phyloP scores from a whole-genome alignment of 2,888 invertebrate species.

The Nineta flava region DNA sequence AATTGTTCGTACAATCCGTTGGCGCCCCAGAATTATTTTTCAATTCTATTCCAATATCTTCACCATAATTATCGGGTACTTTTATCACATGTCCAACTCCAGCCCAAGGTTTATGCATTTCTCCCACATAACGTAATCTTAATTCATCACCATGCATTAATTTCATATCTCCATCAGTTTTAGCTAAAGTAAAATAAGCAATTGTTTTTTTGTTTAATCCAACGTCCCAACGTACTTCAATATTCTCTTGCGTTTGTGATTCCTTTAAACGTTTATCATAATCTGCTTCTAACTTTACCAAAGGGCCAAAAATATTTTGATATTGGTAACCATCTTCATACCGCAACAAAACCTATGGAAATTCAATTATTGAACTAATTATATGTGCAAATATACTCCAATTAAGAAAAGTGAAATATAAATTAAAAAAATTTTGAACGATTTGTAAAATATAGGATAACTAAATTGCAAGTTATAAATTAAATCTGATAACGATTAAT shows the following conservation, averaged over 20 bases:
- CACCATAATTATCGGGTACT: conserved; percentile 89
- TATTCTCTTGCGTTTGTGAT: conserved; percentile 95
- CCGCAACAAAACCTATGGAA: conserved; percentile 31
- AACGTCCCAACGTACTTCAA: conserved; percentile 97
- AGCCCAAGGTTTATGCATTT: conserved; percentile 89
- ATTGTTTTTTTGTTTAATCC: conserved; percentile 96
- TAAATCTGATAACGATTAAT: too few relatives aligned
- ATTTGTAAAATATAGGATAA: too few relatives aligned
- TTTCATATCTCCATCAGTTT: conserved; percentile 97
- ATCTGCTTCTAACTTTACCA: conserved; percentile 94
- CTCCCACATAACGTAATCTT: conserved; percentile 80
- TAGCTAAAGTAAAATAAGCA: conserved; percentile 92
- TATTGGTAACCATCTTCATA: conserved; percentile 99
- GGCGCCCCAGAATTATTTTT: conserved; percentile 87
- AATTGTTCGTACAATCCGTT: conserved; percentile 85
- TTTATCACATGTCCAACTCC: conserved; percentile 96
- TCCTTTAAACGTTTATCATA: conserved; percentile 96
- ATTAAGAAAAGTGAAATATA: neutral
- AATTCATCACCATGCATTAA: conserved; percentile 98
- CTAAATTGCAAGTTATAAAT: too few relatives aligned
- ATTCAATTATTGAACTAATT: neutral
- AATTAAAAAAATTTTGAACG: too few relatives aligned
- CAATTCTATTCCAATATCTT: conserved; percentile 94
- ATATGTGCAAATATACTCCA: neutral
- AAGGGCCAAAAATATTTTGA: conserved; percentile 92